Conservation (phyloP, 2,113 vertebrate genomes). For the Trematomus loennbergii region DNA sequence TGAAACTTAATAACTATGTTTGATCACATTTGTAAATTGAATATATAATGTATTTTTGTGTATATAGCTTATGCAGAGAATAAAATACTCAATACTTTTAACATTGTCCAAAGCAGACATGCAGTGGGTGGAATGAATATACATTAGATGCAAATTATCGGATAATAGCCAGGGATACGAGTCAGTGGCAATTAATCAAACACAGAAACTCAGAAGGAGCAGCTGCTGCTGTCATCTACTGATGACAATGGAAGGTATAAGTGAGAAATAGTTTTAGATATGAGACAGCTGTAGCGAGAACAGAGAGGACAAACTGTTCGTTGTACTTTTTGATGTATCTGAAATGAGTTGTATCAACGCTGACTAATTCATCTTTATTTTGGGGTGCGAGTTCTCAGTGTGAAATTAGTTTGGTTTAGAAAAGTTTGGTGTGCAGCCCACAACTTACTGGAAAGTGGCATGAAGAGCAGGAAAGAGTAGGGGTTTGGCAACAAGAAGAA, state of each 20-base stretch:
- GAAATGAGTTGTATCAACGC: slow-evolving; percentile 24
- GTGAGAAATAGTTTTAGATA: slow-evolving; percentile 18
- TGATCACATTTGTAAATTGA: neutral
- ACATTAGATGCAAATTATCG: slow-evolving; percentile 6
- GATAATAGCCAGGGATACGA: slow-evolving; percentile 2
- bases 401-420: slow-evolving; percentile 30
- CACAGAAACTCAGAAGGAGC: neutral
- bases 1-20: slow-evolving; percentile 1
- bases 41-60: neutral
- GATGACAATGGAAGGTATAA: slow-evolving; percentile 10
- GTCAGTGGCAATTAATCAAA: slow-evolving; percentile 30
- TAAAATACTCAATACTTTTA: neutral
- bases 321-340: slow-evolving; percentile 26
- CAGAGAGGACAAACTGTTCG: slow-evolving; percentile 32
- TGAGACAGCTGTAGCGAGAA: slow-evolving; percentile 25
- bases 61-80: too few species aligned
- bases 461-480: slow-evolving; percentile 45
- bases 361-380: slow-evolving; percentile 44
- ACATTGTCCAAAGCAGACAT: neutral
- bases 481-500: slow-evolving; percentile 45
- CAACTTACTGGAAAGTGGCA: slow-evolving; percentile 43
- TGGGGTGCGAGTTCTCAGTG: slow-evolving; percentile 21
- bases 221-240: slow-evolving; percentile 2
- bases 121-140: neutral
- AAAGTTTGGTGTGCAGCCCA: slow-evolving; percentile 35